A percentile compares a stretch with the other conserved stretches of the same genome.
Conservation (phyloP, 37 sponge, comb jelly and placozoan genomes). For the Agelas oroides region DNA sequence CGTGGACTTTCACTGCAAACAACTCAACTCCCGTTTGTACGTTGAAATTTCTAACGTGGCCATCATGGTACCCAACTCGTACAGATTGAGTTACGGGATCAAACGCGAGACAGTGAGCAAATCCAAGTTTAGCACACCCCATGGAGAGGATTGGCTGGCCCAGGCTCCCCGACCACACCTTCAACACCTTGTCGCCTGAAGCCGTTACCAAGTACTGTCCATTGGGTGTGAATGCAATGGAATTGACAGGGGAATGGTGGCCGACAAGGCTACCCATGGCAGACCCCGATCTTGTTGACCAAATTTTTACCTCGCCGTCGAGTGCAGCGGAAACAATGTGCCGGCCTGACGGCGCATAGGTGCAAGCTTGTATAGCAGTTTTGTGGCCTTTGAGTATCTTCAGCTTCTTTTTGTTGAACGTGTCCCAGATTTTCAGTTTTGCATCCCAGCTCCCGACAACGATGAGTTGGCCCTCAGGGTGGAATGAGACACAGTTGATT, state of each 20-base stretch:
- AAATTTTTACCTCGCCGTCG: constrained; percentile 91
- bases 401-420: constrained; percentile 80
- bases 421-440: constrained; percentile 87
- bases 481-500: constrained; percentile 89
- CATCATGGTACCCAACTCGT: constrained; percentile 75
- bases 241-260: constrained; percentile 78
- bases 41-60: constrained; percentile 66
- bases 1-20: constrained; percentile 50
- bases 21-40: constrained; percentile 38
- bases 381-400: constrained; percentile 88
- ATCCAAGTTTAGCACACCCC: constrained; percentile 37
- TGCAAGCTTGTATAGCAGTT: constrained; percentile 85
- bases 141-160: constrained; percentile 56
- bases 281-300: constrained; percentile 79
- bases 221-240: constrained; percentile 77
- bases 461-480: constrained; percentile 90
- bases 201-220: constrained; percentile 86
- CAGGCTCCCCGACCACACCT: constrained; percentile 86
- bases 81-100: constrained; percentile 30
- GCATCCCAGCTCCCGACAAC: constrained; percentile 91
- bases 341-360: constrained; percentile 83
- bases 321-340: constrained; percentile 90
- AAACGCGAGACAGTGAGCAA: constrained; percentile 46
- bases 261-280: constrained; percentile 82
- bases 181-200: constrained; percentile 82